Base-by-base conservation (phyloP, 1,140 invertebrate species). In the Apis florea region DNA sequence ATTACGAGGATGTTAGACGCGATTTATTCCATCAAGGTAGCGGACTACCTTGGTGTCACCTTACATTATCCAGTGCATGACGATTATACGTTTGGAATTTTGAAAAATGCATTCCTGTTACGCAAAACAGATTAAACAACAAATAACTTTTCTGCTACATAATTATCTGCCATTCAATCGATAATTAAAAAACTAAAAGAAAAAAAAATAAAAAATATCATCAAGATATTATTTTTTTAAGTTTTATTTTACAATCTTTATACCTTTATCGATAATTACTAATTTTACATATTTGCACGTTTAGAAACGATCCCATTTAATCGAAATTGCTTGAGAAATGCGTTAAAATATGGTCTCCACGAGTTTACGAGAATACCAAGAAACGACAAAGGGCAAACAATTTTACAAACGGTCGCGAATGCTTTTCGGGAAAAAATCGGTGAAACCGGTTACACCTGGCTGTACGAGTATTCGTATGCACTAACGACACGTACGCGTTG, bases 381-480 rank as follows among this genome's bases (percentile, higher is more conserved):
- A 73, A 70, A 84, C 75, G 74, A 88, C 85, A 88, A 88, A 87
- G 85, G 71, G 75, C 83, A 75, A 70, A 80, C 78, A 88, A 88
- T 88, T 90, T 90, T 89, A 90, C 82, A 87, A 88, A 88, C 74
- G 76, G 79, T 85, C 82, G 79, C 69, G 82, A 66, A 83, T 82
- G 74, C 85, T 89, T 89, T 90, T 89, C 83, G 85, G 85, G 82
- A 88, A 90, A 90, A 90, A 90, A 89, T 89, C 82, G 68, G 66
- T 64, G 83, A 81, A 90, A 90, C 89, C 89, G 89, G 89, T 90
- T 90, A 85, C 87, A 86, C 82, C 82, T 79, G 86, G 59, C 77
- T 68, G 67, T 66, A 49, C 31, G 24, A 79, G 82, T 84, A 58
- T 82, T 82, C 61, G 83, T 77, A 79, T 58, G 73, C 83, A 83